phyloP scores from a whole-genome alignment of 2,888 invertebrate genomes.

The Eustalomyia histrio region DNA sequence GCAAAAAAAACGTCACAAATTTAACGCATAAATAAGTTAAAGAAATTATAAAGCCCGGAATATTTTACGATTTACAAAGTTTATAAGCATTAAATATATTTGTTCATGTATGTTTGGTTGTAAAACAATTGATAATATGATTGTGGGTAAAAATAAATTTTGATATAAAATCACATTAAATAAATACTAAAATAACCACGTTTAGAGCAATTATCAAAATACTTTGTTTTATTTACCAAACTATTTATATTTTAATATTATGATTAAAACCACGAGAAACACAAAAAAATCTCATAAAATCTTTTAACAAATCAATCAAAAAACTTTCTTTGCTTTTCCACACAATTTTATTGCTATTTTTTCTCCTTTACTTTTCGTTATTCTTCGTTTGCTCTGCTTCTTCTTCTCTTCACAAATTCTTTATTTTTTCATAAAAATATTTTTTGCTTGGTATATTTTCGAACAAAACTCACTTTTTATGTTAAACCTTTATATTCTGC shows the following conservation, averaged over 20 bases:
- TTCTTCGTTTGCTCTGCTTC: constrained; percentile 56
- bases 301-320: constrained; percentile 53
- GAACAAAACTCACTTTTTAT: constrained; percentile 64
- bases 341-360: constrained; percentile 56
- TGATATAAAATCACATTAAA: not conserved
- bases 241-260: not conserved
- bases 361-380: constrained; percentile 55
- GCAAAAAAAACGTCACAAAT: constrained; percentile 38
- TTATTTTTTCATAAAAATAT: constrained; percentile 67
- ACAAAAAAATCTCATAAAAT: constrained; percentile 16
- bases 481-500: constrained; percentile 43
- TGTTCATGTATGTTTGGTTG: not conserved
- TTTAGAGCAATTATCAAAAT: not conserved
- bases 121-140: not conserved
- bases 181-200: not conserved
- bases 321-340: constrained; percentile 55
- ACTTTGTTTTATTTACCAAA: not conserved
- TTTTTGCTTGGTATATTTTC: constrained; percentile 57
- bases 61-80: constrained; percentile 26
- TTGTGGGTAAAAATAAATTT: not conserved
- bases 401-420: constrained; percentile 67
- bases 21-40: constrained; percentile 19
- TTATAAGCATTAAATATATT: constrained; percentile 26
- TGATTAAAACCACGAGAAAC: not conserved
- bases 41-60: constrained; percentile 29